These are phyloP conservation scores for Dendrolimus houi DNA, from an alignment of 2,888 invertebrate species.

Conservation along the genomic window DNA sequence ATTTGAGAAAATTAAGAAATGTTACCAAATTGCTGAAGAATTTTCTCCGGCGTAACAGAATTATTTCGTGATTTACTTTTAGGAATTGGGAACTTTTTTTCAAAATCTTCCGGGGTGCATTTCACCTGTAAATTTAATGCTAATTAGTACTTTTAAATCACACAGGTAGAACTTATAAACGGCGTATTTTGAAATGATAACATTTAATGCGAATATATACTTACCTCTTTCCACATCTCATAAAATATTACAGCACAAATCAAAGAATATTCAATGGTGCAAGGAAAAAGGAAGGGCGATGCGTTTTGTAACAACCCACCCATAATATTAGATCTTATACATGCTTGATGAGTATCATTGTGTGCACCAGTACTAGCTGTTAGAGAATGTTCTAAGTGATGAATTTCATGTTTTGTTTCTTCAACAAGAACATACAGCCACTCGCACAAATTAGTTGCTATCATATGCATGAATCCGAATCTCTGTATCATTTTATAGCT, in stretches of 20 bases:
- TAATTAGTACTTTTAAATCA: background rate
- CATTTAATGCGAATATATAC: slow-evolving; percentile 3
- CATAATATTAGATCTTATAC: slow-evolving; percentile 81
- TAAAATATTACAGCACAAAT: slow-evolving; percentile 93
- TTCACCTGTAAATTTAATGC: slow-evolving; percentile 44
- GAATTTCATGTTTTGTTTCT: slow-evolving; percentile 92
- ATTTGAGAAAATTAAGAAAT: too few species aligned
- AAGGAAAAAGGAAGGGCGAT: slow-evolving; percentile 90
- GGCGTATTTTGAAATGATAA: too few species aligned
- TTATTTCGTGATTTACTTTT: slow-evolving; percentile 64
- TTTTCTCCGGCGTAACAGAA: slow-evolving; percentile 69
- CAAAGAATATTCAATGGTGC: slow-evolving; percentile 92
- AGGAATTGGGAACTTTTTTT: slow-evolving; percentile 49
- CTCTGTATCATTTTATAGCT: slow-evolving; percentile 84
- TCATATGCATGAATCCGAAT: slow-evolving; percentile 96
- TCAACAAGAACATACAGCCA: slow-evolving; percentile 93
- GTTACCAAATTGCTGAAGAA: slow-evolving; percentile 68
- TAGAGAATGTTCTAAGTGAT: slow-evolving; percentile 77
- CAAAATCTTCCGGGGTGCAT: slow-evolving; percentile 66
- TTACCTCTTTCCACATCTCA: slow-evolving; percentile 93
- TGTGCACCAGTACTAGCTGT: slow-evolving; percentile 20
- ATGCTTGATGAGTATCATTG: slow-evolving; percentile 40
- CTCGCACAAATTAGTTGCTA: slow-evolving; percentile 94
- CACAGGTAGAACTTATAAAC: background rate
- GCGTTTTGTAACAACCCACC: slow-evolving; percentile 81